Evolutionary conservation across 2,888 invertebrate genomes (phyloP).

Genomic region (Cheiracanthium punctorium): DNA sequence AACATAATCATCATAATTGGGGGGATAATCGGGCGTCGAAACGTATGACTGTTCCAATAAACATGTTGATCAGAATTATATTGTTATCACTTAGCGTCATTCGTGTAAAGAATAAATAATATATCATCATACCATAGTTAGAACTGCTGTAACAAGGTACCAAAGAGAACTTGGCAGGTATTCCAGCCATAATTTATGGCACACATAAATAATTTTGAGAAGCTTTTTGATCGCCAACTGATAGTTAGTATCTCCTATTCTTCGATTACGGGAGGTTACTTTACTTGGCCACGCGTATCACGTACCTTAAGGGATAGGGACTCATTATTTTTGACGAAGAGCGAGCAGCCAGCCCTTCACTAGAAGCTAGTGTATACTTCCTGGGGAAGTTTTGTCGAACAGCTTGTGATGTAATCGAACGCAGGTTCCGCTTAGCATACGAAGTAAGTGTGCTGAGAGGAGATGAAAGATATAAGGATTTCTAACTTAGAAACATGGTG

Average conservation of each 20-base stretch:
- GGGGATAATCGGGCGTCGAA: not conserved
- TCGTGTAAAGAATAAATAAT: not conserved
- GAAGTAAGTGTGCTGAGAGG: too few relatives aligned
- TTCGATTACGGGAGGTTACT: not conserved
- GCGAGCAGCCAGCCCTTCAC: not conserved
- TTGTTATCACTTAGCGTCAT: not conserved
- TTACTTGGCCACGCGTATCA: not conserved
- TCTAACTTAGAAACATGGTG: too few relatives aligned
- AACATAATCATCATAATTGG: not conserved
- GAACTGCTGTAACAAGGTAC: not conserved
- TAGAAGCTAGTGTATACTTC: not conserved
- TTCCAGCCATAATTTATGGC: not conserved
- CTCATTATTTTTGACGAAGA: not conserved
- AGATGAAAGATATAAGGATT: too few relatives aligned
- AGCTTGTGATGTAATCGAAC: too few relatives aligned
- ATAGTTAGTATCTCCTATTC: not conserved
- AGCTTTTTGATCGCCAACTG: not conserved
- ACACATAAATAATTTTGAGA: conserved; percentile 1
- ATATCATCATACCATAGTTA: not conserved
- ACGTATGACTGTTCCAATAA: not conserved
- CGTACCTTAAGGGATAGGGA: not conserved
- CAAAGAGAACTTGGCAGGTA: not conserved
- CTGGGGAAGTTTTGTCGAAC: too few relatives aligned
- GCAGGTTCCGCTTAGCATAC: too few relatives aligned
- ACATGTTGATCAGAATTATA: not conserved